These are phyloP conservation scores for Hermatobates lingyangjiaoensis DNA, from an alignment of 1,140 invertebrate species.

Conservation along the genomic window DNA sequence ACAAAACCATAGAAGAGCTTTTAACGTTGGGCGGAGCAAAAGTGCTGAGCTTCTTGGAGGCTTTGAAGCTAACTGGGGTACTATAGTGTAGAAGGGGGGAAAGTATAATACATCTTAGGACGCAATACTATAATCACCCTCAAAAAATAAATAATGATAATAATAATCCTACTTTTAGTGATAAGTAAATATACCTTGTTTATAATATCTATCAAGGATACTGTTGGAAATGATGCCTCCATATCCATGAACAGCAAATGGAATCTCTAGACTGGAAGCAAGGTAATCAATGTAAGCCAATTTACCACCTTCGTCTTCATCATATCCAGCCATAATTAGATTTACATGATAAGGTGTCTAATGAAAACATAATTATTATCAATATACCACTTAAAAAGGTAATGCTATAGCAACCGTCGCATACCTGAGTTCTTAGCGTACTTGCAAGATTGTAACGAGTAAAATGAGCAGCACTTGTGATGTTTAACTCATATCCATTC, in stretches of 20 bases:
- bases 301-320: constrained; percentile 42
- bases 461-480: constrained; percentile 78
- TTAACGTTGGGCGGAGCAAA: no score
- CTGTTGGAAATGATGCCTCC: constrained; percentile 80
- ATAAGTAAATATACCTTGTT: constrained; percentile 32
- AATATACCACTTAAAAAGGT: no score
- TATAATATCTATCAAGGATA: constrained; percentile 85
- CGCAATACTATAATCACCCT: no score
- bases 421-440: constrained; percentile 66
- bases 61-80: no score
- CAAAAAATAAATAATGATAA: no score
- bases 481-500: constrained; percentile 91
- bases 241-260: constrained; percentile 90
- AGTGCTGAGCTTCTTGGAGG: no score
- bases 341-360: constrained; percentile 76
- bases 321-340: constrained; percentile 74
- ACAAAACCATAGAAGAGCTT: no score
- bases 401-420: no score
- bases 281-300: constrained; percentile 89
- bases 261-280: constrained; percentile 65
- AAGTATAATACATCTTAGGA: no score
- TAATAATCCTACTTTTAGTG: no score
- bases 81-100: no score
- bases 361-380: constrained; percentile 19
- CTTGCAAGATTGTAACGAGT: constrained; percentile 87